Evolutionary conservation across 2,888 invertebrate genomes (phyloP).

Genomic region (Strigamia maritima): DNA sequence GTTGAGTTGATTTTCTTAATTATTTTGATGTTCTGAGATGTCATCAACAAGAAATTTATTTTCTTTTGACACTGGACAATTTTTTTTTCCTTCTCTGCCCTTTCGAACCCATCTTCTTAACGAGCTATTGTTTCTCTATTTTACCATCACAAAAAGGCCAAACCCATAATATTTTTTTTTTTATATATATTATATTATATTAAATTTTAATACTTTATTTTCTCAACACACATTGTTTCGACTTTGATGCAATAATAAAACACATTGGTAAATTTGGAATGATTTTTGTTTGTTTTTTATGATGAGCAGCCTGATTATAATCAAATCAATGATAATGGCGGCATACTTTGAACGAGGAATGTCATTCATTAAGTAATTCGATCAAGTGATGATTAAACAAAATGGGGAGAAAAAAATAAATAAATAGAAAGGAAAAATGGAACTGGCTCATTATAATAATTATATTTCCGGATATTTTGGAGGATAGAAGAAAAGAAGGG

Average conservation of each 20-base stretch:
- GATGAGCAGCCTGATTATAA: background rate
- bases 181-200: background rate
- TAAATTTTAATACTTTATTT: no score
- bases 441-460: background rate
- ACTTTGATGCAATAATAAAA: no score
- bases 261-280: no score
- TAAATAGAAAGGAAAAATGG: background rate
- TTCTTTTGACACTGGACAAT: background rate
- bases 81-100: background rate
- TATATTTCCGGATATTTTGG: background rate
- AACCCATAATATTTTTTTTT: background rate
- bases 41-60: background rate
- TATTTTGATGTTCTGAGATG: background rate
- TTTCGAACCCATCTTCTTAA: background rate
- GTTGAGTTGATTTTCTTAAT: background rate
- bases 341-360: background rate
- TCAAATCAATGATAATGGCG: background rate
- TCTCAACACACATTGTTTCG: no score
- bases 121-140: background rate
- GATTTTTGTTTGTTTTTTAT: background rate
- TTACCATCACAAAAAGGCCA: background rate
- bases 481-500: background rate
- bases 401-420: background rate
- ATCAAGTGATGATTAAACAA: slow-evolving; percentile 4
- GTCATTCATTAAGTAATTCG: background rate